These are phyloP conservation scores for Machimus atricapillus DNA, from an alignment of 2,888 invertebrate species.

Conservation along the genomic window DNA sequence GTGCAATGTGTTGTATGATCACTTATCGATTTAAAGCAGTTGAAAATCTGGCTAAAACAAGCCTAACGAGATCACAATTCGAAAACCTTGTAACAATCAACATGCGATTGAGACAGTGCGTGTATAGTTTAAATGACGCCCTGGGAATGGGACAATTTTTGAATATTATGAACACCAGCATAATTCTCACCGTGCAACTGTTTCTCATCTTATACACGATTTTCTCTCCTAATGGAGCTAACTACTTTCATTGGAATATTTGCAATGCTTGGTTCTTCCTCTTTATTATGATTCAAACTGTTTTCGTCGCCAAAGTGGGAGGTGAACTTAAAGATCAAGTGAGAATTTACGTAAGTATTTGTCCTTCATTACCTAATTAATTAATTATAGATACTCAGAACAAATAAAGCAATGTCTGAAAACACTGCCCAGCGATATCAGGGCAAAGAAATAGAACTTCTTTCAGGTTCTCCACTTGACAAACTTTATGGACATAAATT, in stretches of 20 bases:
- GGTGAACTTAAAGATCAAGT: not conserved
- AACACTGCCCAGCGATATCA: not conserved
- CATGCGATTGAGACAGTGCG: not conserved
- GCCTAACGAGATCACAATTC: not conserved
- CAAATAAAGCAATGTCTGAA: not conserved
- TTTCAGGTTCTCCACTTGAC: slow-evolving; percentile 14
- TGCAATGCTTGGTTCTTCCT: not conserved
- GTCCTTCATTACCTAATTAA: not conserved
- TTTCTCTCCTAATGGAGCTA: not conserved
- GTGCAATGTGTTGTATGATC: not conserved
- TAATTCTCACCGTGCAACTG: not conserved
- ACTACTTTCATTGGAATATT: not conserved
- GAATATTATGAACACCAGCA: not conserved
- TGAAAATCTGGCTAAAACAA: not conserved
- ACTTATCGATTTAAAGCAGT: not conserved
- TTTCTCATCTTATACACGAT: not conserved
- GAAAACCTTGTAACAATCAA: not conserved
- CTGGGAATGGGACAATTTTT: not conserved
- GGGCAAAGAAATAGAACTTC: not conserved
- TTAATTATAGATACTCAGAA: not conserved
- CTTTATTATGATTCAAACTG: not conserved
- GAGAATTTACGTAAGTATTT: not conserved
- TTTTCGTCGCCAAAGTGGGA: not conserved
- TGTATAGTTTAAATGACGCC: not conserved
- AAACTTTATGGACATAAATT: slow-evolving; percentile 10